Evolutionary conservation across 2,797 vertebrate genomes (phyloP).

Genomic region (Pipistrellus nathusii): DNA sequence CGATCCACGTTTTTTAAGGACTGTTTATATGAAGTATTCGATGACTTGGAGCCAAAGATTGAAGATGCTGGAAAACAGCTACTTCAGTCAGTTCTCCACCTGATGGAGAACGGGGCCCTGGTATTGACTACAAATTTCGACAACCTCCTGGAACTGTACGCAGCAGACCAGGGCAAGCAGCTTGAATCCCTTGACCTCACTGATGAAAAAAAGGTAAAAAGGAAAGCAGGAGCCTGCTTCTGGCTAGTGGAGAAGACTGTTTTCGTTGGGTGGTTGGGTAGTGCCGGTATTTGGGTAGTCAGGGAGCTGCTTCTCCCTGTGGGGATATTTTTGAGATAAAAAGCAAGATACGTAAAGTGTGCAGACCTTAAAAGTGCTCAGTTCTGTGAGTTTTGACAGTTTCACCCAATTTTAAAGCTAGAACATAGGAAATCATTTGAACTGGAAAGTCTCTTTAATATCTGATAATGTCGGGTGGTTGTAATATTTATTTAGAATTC

Average conservation of each 20-base stretch:
- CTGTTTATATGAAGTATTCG: constrained; percentile 98
- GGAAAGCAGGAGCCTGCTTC: not conserved
- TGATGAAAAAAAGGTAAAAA: constrained; percentile 95
- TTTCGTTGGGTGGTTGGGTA: not conserved
- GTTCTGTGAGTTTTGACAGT: constrained; percentile 1
- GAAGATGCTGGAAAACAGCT: constrained; percentile 96
- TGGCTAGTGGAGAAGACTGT: not conserved
- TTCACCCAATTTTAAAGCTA: not conserved
- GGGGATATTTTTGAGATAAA: not conserved
- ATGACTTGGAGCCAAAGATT: constrained; percentile 97
- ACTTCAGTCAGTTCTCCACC: constrained; percentile 94
- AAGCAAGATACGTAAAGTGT: not conserved
- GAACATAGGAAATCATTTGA: constrained; percentile 6
- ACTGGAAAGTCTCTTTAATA: not conserved
- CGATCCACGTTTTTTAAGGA: constrained; percentile 98
- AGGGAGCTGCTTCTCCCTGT: not conserved
- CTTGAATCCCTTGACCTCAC: constrained; percentile 97
- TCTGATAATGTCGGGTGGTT: not conserved
- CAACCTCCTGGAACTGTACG: constrained; percentile 96
- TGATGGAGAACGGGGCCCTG: constrained; percentile 96
- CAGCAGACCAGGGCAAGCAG: constrained; percentile 94
- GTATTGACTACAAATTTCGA: constrained; percentile 98
- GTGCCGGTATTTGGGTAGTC: not conserved
- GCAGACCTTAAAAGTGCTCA: constrained; percentile 1
- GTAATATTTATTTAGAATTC: not conserved